Base-by-base conservation (phyloP, 2,888 invertebrate species). In the Megamerina dolium region DNA sequence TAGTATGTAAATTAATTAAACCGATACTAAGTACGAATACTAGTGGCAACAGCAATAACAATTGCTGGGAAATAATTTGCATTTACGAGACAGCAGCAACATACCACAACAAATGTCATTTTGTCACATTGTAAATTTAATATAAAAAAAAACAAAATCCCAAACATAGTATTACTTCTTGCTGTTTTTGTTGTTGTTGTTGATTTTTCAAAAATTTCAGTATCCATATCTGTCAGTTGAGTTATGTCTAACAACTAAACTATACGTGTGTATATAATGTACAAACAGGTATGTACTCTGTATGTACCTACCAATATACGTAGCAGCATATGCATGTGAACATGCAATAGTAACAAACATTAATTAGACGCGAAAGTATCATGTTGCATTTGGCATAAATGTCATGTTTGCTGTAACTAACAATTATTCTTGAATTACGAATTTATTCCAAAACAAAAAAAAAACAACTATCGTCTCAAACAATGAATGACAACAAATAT, bases 181-280 rank as follows among this genome's bases (percentile, higher is more conserved):
- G 17, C 19, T 34, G 10, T 34, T 12, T 36, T 5, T 34, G 17
- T 18, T 12, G 56, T 48, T 46, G 52, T 53, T 46, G 41, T 30
- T 52, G 47, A 52, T 57, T 57, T 61, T 61, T 43, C 39, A 48
- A 40, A n/a, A n/a, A n/a, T n/a, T n/a, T n/a, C n/a, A n/a, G n/a
- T n/a, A n/a, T n/a, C n/a, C n/a, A n/a, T n/a, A n/a, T n/a, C n/a
- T n/a, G n/a, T n/a, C n/a, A n/a, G n/a, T n/a, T n/a, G n/a, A n/a
- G n/a, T n/a, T n/a, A n/a, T n/a, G n/a, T n/a, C n/a, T n/a, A n/a
- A n/a, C n/a, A n/a, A n/a, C n/a, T n/a, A n/a, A n/a, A n/a, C n/a
- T n/a, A n/a, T n/a, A n/a, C n/a, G n/a, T n/a, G n/a, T n/a, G n/a
- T n/a, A n/a, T n/a, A n/a, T n/a, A n/a, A n/a, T n/a, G n/a, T n/a